phyloP scores from a whole-genome alignment of 2,113 vertebrate species.

The Promerops cafer region DNA sequence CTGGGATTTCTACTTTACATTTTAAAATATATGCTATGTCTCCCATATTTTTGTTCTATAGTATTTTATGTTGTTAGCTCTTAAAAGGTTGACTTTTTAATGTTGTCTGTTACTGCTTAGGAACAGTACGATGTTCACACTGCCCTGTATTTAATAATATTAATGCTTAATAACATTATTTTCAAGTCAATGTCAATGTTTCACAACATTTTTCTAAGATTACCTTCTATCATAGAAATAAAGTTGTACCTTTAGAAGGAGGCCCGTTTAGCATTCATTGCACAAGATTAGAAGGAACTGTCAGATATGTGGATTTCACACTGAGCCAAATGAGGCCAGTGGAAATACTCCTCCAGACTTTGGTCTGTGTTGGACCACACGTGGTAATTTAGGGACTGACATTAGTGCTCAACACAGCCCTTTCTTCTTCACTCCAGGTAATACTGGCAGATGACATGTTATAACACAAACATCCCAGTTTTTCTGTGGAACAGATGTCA shows the following conservation, averaged over 20 bases:
- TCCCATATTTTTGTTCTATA: not conserved
- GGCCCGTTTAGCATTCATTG: not conserved
- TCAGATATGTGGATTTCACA: not conserved
- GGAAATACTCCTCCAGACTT: not conserved
- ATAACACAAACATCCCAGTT: not conserved
- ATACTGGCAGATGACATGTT: not conserved
- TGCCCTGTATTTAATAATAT: not conserved
- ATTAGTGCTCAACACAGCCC: not conserved
- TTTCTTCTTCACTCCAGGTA: not conserved
- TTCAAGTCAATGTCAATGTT: not conserved
- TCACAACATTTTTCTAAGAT: not conserved
- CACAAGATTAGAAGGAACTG: not conserved
- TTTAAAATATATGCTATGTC: not conserved
- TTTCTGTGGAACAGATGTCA: constrained; percentile 13
- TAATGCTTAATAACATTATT: not conserved
- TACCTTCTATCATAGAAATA: not conserved
- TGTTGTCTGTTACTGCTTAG: not conserved
- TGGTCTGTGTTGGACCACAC: fast-evolving
- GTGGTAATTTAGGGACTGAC: not conserved
- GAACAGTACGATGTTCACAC: not conserved
- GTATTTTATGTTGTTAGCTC: not conserved
- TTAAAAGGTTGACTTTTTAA: not conserved
- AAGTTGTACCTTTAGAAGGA: not conserved
- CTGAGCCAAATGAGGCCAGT: not conserved
- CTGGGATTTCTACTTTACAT: not conserved